phyloP scores from a whole-genome alignment of 2,113 vertebrate genomes.

The Austrofundulus limnaeus region DNA sequence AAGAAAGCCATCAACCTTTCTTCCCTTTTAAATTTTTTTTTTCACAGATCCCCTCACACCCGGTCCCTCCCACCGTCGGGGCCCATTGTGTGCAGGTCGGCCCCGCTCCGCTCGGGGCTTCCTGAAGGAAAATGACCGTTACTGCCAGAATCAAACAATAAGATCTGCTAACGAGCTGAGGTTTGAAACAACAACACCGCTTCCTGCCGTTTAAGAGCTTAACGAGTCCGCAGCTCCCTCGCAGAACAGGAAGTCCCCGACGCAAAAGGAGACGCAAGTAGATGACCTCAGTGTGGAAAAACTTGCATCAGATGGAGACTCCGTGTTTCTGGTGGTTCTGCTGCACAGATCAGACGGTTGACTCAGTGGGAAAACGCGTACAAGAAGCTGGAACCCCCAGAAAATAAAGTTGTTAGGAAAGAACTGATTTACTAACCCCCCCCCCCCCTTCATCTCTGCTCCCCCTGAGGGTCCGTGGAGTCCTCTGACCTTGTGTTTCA shows the following conservation, averaged over 20 bases:
- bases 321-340: conserved; percentile 20
- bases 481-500: conserved; percentile 57
- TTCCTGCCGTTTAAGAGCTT: conserved; percentile 73
- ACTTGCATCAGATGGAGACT: conserved; percentile 29
- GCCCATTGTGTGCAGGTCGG: conserved; percentile 75
- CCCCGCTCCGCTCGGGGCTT: conserved; percentile 68
- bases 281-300: conserved; percentile 53
- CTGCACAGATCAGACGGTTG: conserved; percentile 6
- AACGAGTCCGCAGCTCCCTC: conserved; percentile 65
- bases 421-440: conserved; percentile 15
- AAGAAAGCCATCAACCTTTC: conserved; percentile 36
- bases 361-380: conserved; percentile 35
- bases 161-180: conserved; percentile 71
- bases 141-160: conserved; percentile 83
- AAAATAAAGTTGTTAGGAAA: conserved; percentile 29
- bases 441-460: too few species aligned
- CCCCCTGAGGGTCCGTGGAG: not conserved
- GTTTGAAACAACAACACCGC: conserved; percentile 73
- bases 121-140: conserved; percentile 81
- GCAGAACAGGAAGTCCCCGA: conserved; percentile 71
- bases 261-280: conserved; percentile 64
- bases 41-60: not conserved
- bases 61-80: conserved; percentile 49
- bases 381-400: conserved; percentile 13
- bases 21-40: too few species aligned